Evolutionary conservation across 2,888 invertebrate genomes (phyloP).

Genomic region (Apeira syringaria): DNA sequence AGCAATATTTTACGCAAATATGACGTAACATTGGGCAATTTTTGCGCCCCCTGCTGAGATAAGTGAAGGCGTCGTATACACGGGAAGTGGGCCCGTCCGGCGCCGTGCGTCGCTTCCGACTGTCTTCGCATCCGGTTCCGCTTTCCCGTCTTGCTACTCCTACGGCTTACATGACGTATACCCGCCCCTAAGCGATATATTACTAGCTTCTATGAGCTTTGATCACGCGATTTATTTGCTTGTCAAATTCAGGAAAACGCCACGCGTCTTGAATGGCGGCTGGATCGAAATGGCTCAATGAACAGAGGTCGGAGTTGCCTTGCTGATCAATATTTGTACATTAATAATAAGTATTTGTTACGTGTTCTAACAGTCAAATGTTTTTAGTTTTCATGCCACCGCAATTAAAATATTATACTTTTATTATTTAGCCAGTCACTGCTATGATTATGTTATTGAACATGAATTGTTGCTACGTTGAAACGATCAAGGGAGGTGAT

Average conservation of each 20-base stretch:
- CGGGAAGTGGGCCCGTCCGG: conserved; percentile 75
- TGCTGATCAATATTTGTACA: too few species aligned
- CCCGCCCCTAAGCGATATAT: conserved; percentile 65
- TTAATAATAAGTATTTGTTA: too few species aligned
- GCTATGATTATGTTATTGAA: too few species aligned
- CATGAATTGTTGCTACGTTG: too few species aligned
- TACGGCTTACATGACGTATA: conserved; percentile 32
- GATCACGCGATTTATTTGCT: conserved; percentile 77
- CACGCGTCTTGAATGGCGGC: conserved; percentile 61
- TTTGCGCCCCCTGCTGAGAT: conserved; percentile 68
- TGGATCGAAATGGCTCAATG: conserved; percentile 49
- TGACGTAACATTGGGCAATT: conserved; percentile 47
- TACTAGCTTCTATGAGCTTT: conserved; percentile 62
- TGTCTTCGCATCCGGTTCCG: conserved; percentile 77
- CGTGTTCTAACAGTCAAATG: too few species aligned
- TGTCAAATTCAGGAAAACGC: conserved; percentile 79
- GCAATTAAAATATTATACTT: too few species aligned
- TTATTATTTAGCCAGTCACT: too few species aligned
- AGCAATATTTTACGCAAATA: conserved; percentile 32
- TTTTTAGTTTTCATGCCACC: too few species aligned
- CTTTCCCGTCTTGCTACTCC: conserved; percentile 52
- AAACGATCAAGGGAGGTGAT: too few species aligned
- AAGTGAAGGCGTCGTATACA: conserved; percentile 72
- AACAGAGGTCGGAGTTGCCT: conserved; percentile 30
- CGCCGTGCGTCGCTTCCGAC: conserved; percentile 73